Conservation (phyloP, 92 coral and sea anemone genomes). For the Palythoa heliodiscus region DNA sequence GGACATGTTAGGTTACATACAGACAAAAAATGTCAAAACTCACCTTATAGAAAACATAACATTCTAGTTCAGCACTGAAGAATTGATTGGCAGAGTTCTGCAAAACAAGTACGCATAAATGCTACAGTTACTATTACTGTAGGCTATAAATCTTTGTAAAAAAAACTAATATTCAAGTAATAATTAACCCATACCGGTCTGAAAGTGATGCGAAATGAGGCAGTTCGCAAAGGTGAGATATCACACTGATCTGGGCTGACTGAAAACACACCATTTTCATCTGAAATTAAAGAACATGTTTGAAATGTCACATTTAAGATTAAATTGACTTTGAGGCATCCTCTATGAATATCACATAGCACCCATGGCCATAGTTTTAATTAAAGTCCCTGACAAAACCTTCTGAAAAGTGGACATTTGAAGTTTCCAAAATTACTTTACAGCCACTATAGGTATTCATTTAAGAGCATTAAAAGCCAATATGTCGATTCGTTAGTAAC, state of each 20-base stretch:
- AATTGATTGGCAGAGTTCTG: constrained; percentile 93
- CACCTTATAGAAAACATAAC: constrained; percentile 93
- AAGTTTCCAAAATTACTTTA: too few relatives aligned
- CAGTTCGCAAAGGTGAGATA: constrained; percentile 73
- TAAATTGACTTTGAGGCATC: background rate
- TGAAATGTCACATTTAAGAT: background rate
- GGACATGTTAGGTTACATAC: background rate
- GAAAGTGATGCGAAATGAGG: constrained; percentile 91
- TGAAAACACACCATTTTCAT: constrained; percentile 81
- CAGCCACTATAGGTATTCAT: too few relatives aligned
- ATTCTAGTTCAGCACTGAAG: constrained; percentile 92
- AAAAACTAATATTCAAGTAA: too few relatives aligned
- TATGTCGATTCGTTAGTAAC: too few relatives aligned
- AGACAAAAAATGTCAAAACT: background rate
- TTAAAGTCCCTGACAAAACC: too few relatives aligned
- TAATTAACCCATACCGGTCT: constrained; percentile 79
- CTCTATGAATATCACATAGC: too few relatives aligned
- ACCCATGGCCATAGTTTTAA: too few relatives aligned
- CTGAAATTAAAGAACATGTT: constrained; percentile 46
- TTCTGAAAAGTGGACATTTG: too few relatives aligned
- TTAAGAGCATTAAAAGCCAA: too few relatives aligned
- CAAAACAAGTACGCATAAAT: background rate
- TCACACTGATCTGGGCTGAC: constrained; percentile 88
- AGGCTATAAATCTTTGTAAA: too few relatives aligned
- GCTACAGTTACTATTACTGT: background rate